Conservation (phyloP, 2,113 vertebrate species). For the Cisticola juncidis region DNA sequence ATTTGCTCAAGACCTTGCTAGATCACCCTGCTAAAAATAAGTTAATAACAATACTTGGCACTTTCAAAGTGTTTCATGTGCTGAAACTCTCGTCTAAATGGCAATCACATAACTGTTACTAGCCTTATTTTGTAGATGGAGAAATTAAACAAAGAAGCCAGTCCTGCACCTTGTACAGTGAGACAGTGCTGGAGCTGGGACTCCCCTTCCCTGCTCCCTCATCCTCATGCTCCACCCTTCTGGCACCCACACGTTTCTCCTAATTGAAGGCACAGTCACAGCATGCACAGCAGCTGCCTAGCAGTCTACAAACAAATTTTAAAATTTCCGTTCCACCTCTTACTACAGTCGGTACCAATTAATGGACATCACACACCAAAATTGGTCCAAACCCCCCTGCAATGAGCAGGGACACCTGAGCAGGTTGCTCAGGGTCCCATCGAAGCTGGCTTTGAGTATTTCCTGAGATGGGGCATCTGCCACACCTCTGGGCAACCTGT, state of each 20-base stretch:
- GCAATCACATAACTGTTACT: fast-evolving
- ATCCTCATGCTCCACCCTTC: not conserved
- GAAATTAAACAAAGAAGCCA: not conserved
- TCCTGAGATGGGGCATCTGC: not conserved
- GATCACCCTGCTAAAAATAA: not conserved
- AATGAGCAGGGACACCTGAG: not conserved
- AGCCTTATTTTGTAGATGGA: not conserved
- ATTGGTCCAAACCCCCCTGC: not conserved
- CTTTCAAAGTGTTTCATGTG: not conserved
- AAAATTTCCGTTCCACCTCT: not conserved
- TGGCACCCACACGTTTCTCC: not conserved
- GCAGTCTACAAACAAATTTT: not conserved
- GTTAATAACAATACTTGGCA: not conserved
- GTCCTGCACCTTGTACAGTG: not conserved
- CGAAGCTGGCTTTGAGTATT: not conserved
- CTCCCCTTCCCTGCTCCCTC: not conserved
- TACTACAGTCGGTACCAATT: not conserved
- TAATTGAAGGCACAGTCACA: not conserved
- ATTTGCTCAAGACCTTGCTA: not conserved
- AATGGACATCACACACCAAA: not conserved
- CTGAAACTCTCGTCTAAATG: not conserved
- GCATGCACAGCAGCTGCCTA: not conserved
- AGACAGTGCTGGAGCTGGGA: not conserved
- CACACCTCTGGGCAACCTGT: not conserved
- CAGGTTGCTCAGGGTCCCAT: not conserved